A percentile compares a stretch with the other conserved stretches of the same genome.
phyloP scores from a whole-genome alignment of 2,113 vertebrate species.

The Platysternon megacephalum region DNA sequence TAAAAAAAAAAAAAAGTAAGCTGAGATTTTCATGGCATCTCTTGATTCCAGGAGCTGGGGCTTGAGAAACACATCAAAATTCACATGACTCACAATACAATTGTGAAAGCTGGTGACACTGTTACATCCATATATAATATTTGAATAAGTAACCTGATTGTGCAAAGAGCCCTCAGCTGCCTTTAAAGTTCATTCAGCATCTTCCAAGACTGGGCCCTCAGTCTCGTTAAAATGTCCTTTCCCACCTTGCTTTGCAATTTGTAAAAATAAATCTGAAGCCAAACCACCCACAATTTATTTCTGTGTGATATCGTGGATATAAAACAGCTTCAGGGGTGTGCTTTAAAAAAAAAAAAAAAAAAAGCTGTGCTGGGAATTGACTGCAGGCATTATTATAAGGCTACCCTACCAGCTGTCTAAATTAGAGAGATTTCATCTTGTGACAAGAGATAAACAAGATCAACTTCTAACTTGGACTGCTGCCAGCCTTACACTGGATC shows the following conservation, averaged over 20 bases:
- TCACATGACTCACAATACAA: not conserved
- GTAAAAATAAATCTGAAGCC: not conserved
- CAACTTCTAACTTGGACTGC: not conserved
- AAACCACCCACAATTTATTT: not conserved
- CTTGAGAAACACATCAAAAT: slow-evolving; percentile 7
- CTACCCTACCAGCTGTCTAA: not conserved
- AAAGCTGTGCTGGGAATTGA: not conserved
- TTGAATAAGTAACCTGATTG: not conserved
- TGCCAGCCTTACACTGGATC: not conserved
- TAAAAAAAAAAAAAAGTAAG: too few relatives aligned
- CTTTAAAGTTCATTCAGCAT: not conserved
- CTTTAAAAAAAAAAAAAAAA: not conserved
- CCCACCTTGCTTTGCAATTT: not conserved
- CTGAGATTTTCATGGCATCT: not conserved
- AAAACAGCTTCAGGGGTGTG: not conserved
- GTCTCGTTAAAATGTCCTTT: not conserved
- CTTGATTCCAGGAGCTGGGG: not conserved
- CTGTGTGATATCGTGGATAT: not conserved
- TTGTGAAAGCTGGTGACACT: not conserved
- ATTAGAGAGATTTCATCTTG: not conserved
- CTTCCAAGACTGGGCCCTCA: not conserved
- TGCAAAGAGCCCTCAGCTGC: not conserved
- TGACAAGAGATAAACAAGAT: not conserved
- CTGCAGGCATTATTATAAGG: not conserved
- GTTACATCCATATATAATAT: accelerated